Percentiles rank a stretch among this genome's conserved stretches.
These are phyloP conservation scores for Hydrozoanthus tunicans DNA, from an alignment of 64 coral and sea anemone genomes.

Conservation along the genomic window DNA sequence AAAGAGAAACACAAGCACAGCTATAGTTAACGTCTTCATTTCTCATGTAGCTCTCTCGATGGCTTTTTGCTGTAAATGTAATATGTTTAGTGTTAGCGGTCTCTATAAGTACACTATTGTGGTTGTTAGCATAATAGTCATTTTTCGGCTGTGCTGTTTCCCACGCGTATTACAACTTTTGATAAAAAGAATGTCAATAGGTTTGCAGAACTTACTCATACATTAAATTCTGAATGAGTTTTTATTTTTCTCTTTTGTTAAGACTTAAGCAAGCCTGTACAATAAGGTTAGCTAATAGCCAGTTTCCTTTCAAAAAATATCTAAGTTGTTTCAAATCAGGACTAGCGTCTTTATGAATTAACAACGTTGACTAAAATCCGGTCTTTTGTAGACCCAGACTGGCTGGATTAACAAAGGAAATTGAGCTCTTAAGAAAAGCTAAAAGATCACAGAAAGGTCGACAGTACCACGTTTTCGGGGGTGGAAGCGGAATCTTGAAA, in stretches of 20 bases:
- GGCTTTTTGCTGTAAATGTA: not conserved
- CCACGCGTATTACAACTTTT: not conserved
- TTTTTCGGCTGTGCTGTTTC: not conserved
- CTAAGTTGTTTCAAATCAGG: no score
- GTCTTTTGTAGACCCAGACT: no score
- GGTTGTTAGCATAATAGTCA: not conserved
- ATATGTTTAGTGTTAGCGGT: not conserved
- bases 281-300: no score
- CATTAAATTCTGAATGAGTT: not conserved
- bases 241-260: not conserved
- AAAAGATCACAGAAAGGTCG: no score
- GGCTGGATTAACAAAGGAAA: no score
- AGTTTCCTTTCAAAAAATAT: no score
- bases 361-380: no score
- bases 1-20: not conserved
- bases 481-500: no score
- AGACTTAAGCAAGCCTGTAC: no score
- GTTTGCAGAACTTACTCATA: constrained; percentile 3
- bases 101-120: not conserved
- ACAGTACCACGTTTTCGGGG: no score
- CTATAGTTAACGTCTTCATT: constrained; percentile 8
- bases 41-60: not conserved
- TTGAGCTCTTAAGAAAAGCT: no score
- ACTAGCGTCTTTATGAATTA: no score
- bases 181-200: not conserved